Percentiles rank a stretch among this genome's conserved stretches.
Conservation (phyloP, 2,797 vertebrate species). For the Sciurus vulgaris region DNA sequence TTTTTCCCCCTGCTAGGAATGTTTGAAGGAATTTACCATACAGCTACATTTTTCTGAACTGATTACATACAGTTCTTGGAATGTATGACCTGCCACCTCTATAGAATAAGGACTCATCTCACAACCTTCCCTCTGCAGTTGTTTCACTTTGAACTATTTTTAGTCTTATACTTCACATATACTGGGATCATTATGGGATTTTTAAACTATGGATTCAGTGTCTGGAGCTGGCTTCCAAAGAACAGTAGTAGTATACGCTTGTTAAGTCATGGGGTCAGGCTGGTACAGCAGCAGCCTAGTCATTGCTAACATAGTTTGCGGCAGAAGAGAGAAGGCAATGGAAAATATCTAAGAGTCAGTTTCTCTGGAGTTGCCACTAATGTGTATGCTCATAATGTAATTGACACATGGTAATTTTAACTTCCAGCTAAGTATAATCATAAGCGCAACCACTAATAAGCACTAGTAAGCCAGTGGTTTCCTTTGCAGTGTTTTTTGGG, state of each 20-base stretch:
- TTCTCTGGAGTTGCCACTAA: constrained; percentile 8
- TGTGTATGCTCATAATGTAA: constrained; percentile 31
- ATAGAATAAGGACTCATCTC: neutral
- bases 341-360: neutral
- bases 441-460: constrained; percentile 33
- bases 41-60: neutral
- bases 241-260: neutral
- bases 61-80: neutral
- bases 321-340: neutral
- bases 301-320: neutral
- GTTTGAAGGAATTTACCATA: neutral
- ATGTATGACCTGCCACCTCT: neutral
- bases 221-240: neutral
- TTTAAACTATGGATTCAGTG: neutral
- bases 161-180: neutral
- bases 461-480: constrained; percentile 12
- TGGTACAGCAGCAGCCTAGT: neutral
- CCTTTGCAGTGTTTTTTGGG: constrained; percentile 8
- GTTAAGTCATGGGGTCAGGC: neutral
- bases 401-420: constrained; percentile 26
- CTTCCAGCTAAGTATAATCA: neutral
- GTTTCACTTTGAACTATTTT: neutral
- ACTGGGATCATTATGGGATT: neutral
- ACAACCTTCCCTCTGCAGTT: neutral
- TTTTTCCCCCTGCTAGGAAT: neutral